A percentile compares a stretch with the other conserved stretches of the same genome.
phyloP scores from a whole-genome alignment of 2,888 invertebrate species.

The Macaria notata region DNA sequence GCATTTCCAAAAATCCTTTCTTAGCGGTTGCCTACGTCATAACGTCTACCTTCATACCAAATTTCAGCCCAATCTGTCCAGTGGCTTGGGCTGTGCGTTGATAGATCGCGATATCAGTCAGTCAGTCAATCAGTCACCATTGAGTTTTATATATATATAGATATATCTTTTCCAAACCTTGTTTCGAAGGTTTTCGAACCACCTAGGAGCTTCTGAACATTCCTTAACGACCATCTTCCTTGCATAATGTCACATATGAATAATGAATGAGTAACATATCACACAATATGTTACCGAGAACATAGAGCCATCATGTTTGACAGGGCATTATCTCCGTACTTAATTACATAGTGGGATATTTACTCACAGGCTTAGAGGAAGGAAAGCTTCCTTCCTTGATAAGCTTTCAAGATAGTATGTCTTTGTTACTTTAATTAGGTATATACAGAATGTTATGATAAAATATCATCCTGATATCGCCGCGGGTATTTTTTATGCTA shows the following conservation, averaged over 20 bases:
- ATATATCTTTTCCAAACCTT: not conserved
- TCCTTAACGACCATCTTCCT: not conserved
- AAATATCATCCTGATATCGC: not conserved
- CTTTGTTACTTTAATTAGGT: not conserved
- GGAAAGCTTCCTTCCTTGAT: constrained; percentile 5
- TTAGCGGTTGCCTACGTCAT: no score
- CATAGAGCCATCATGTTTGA: not conserved
- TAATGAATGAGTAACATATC: not conserved
- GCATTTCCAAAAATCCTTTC: no score
- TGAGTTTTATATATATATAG: no score
- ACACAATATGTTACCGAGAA: not conserved
- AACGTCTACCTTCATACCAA: no score
- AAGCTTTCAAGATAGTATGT: not conserved
- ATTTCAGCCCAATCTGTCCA: no score
- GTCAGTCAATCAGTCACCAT: no score
- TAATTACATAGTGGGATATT: constrained; percentile 1
- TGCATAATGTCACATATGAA: not conserved
- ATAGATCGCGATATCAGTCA: no score
- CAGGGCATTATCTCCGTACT: not conserved
- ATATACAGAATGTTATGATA: not conserved
- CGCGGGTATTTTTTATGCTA: not conserved
- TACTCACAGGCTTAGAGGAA: not conserved
- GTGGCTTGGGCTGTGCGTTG: no score
- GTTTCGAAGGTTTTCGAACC: not conserved
- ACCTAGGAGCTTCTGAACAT: not conserved